A percentile compares a stretch with the other conserved stretches of the same genome.
These are phyloP conservation scores for Polydrusus pterygomalis DNA, from an alignment of 2,888 invertebrate species.

Conservation along the genomic window DNA sequence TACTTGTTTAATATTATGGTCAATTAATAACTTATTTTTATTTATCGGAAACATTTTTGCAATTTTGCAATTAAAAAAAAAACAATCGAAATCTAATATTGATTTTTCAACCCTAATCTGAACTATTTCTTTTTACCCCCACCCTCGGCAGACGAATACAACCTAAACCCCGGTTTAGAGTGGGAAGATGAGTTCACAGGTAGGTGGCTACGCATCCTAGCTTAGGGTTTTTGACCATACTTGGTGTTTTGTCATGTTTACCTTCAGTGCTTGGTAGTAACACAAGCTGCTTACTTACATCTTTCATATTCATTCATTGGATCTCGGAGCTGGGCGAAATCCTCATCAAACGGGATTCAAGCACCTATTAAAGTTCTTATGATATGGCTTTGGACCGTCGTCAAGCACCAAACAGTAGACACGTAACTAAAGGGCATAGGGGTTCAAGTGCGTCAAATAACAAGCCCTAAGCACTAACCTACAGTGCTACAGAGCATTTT, in stretches of 20 bases:
- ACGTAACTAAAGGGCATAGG: too few species aligned
- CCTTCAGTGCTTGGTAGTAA: conserved; percentile 35
- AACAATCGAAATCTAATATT: neutral
- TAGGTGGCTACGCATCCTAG: conserved; percentile 79
- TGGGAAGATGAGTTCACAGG: conserved; percentile 99
- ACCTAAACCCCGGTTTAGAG: conserved; percentile 99
- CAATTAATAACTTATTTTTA: conserved; percentile 35
- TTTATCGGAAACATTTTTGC: neutral
- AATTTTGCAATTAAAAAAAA: neutral
- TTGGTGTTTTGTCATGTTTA: conserved; percentile 24
- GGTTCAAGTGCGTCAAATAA: too few species aligned
- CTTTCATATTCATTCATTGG: neutral
- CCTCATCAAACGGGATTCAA: neutral
- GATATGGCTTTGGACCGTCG: too few species aligned
- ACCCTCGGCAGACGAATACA: conserved; percentile 89
- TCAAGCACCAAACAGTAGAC: too few species aligned
- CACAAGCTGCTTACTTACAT: neutral
- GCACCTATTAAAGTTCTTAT: too few species aligned
- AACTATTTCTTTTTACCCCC: conserved; percentile 73
- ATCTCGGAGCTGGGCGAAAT: neutral
- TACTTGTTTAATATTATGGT: too few species aligned
- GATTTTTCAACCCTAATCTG: conserved; percentile 49
- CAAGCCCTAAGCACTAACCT: too few species aligned
- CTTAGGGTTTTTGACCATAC: conserved; percentile 37
- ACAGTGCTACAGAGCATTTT: too few species aligned